Percentiles rank a stretch among this genome's conserved stretches.
These are phyloP conservation scores for Ceyx margarethae DNA, from an alignment of 2,113 vertebrate species.

Conservation along the genomic window DNA sequence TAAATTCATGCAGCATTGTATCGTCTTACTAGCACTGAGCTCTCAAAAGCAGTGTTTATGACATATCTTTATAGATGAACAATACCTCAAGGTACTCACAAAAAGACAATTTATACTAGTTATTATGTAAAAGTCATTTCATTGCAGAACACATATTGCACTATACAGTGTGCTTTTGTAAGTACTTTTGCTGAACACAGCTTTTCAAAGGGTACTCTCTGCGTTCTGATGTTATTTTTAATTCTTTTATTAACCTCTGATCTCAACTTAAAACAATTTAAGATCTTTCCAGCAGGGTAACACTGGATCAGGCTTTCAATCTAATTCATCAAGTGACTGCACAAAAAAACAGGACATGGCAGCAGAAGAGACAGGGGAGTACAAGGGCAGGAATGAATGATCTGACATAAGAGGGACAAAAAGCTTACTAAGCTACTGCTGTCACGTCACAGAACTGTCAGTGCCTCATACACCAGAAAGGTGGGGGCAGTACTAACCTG, in stretches of 20 bases:
- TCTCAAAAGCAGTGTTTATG: not conserved
- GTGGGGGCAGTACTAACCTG: not conserved
- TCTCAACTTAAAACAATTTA: slow-evolving; percentile 1
- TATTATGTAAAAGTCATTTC: not conserved
- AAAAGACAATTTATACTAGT: not conserved
- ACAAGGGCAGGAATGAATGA: not conserved
- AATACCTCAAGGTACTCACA: not conserved
- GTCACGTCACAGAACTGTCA: not conserved
- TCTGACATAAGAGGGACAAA: not conserved
- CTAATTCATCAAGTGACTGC: not conserved
- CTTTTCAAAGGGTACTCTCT: not conserved
- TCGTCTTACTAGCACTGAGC: not conserved
- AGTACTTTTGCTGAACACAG: not conserved
- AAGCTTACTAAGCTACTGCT: not conserved
- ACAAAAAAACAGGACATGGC: not conserved
- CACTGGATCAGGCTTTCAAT: not conserved
- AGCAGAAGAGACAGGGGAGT: not conserved
- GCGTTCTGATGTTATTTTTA: slow-evolving; percentile 1
- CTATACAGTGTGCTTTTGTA: not conserved
- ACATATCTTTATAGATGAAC: not conserved
- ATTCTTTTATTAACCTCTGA: slow-evolving; percentile 11
- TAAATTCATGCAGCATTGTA: not conserved
- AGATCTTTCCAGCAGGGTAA: not conserved
- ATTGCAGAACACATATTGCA: not conserved
- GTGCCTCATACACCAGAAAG: not conserved